A percentile compares a stretch with the other conserved stretches of the same genome.
Conservation (phyloP, 2,113 vertebrate species). For the Gnathonemus longibarbis region DNA sequence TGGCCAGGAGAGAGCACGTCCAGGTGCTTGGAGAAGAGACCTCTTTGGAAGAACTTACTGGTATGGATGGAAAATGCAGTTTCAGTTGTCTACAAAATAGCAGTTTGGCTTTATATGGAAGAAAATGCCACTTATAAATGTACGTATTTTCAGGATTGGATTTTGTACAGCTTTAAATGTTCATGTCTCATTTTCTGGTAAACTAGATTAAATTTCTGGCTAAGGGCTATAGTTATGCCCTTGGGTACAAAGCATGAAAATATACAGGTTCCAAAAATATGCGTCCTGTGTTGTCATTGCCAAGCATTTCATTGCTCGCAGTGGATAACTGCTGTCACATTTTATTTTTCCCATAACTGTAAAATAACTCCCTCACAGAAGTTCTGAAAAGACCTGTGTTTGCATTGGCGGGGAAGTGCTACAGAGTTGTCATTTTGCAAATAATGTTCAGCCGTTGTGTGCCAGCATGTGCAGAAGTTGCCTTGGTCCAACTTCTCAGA, state of each 20-base stretch:
- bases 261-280: neutral
- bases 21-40: slow-evolving; percentile 81
- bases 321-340: neutral
- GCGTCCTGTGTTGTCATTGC: neutral
- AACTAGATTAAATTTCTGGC: neutral
- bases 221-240: neutral
- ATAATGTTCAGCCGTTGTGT: neutral
- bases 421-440: neutral
- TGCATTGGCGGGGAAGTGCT: neutral
- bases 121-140: neutral
- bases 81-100: neutral
- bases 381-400: neutral
- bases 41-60: slow-evolving; percentile 77
- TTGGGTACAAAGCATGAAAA: neutral
- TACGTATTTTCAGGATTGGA: neutral
- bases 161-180: neutral
- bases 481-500: neutral
- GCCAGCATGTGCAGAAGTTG: neutral
- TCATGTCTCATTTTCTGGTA: neutral
- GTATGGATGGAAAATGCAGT: slow-evolving; percentile 45
- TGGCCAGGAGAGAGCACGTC: slow-evolving; percentile 75
- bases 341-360: neutral
- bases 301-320: neutral
- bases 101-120: neutral
- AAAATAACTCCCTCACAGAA: neutral